Base-by-base conservation (phyloP, 2,113 vertebrate genomes). In the Crypturellus undulatus region DNA sequence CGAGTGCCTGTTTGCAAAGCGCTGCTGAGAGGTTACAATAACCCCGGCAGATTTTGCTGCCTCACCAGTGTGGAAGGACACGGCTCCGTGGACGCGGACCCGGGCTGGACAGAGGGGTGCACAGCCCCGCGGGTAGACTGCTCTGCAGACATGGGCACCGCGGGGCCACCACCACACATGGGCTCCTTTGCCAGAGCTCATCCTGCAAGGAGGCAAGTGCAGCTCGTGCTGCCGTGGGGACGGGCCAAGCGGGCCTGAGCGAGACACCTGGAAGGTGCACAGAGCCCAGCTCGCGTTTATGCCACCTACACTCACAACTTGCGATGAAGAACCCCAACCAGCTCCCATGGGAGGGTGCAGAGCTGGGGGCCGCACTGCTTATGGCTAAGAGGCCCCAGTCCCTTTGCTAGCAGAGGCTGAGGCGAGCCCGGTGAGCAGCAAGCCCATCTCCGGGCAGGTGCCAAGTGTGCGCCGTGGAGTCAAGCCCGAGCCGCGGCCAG, bases 21-120 rank as follows among this genome's bases (percentile, higher is more conserved):
- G 54, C 88, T 95, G 94, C 95, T 28, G 88, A 95, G 95, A 96
- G 94, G 94, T 96, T 96, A 93, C 84, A 96, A 70, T 96, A 96
- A 97, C 94, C 96, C 94, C 84, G 90, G 94, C 83, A 83, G 87
- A 92, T 92, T 95, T 71, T 93, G 92, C 92, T 90, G 88, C 86
- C 88, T 96, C 89, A 84, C 95, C 82, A 67, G 92, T 79, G 88
- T 43, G 93, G 96, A 93, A 96, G 95, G 86, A 89, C 80, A 76
- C 69, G 26, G 90, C 83, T 93, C 90, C 79, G 89, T 83, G 17
- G 30, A 19, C 54, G 56, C 52, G 88, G 90, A 90, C 92, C 51
- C 49, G 65, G 93, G 91, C 93, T 65, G 65, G 91, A 84, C 89
- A 82, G 90, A 93, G 83, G 85, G 78, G 84, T 63, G 88, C 3